Percentiles rank a stretch among this genome's conserved stretches.
These are phyloP conservation scores for Chionis minor DNA, from an alignment of 2,113 vertebrate genomes.

Conservation along the genomic window DNA sequence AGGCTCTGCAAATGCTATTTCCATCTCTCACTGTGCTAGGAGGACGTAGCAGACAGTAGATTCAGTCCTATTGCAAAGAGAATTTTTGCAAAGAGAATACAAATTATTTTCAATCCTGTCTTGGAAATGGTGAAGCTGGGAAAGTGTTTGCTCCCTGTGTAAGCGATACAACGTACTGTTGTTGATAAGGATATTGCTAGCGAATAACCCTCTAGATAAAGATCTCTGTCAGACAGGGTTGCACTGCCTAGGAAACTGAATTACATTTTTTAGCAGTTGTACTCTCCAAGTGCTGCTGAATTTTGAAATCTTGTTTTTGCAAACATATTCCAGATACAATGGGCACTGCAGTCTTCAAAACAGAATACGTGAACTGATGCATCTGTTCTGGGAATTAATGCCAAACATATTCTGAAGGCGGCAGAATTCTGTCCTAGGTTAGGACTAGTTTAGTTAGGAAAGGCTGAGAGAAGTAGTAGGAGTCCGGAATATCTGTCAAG, in stretches of 20 bases:
- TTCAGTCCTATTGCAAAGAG: background rate
- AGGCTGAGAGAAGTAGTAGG: background rate
- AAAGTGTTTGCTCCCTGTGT: background rate
- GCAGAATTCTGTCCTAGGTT: background rate
- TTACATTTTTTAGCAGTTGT: background rate
- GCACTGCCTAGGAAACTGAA: background rate
- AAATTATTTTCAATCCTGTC: background rate
- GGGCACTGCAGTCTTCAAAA: background rate
- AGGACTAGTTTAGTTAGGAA: background rate
- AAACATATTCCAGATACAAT: background rate
- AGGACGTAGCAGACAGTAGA: background rate
- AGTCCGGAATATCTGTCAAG: background rate
- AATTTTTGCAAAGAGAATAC: background rate
- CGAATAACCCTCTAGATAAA: background rate
- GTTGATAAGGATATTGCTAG: background rate
- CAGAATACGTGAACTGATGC: background rate
- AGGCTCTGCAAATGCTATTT: background rate
- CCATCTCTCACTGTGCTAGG: background rate
- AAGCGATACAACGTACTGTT: rapidly evolving
- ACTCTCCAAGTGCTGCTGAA: background rate
- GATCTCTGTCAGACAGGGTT: background rate
- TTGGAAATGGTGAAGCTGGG: background rate
- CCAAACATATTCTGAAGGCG: background rate
- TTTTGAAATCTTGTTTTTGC: background rate
- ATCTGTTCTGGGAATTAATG: background rate